These are phyloP conservation scores for Apodemus agrarius DNA, from an alignment of 2,797 vertebrate genomes.

Conservation along the genomic window DNA sequence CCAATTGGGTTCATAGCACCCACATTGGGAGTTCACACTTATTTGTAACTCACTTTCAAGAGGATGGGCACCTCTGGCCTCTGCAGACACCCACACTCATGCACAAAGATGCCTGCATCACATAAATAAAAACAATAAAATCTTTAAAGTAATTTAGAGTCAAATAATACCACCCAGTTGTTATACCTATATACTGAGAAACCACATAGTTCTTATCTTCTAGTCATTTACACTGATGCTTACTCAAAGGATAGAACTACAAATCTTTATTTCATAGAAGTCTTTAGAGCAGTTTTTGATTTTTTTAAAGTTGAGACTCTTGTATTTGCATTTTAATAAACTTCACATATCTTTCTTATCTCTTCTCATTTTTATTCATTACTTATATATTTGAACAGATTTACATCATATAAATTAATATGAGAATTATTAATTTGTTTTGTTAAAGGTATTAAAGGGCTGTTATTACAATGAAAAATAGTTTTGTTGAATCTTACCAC, in stretches of 20 bases:
- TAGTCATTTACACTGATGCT: not conserved
- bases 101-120: not conserved
- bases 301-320: not conserved
- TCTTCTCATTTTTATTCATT: slow-evolving; percentile 9
- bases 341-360: slow-evolving; percentile 23
- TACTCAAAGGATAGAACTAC: slow-evolving; percentile 5
- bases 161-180: not conserved
- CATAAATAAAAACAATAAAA: not conserved
- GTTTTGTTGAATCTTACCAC: not conserved
- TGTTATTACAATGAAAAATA: slow-evolving; percentile 28
- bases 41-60: too few species aligned
- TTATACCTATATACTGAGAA: not conserved
- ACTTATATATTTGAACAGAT: slow-evolving; percentile 19
- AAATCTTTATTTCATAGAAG: not conserved
- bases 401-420: slow-evolving; percentile 55
- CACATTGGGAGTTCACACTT: not conserved
- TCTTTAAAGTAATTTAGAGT: not conserved
- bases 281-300: not conserved
- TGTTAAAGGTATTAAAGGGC: slow-evolving; percentile 29
- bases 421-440: slow-evolving; percentile 57
- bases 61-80: not conserved
- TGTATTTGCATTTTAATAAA: slow-evolving; percentile 60
- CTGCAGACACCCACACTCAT: too few species aligned
- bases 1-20: not conserved
- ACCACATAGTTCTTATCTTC: not conserved